Evolutionary conservation across 1,140 invertebrate genomes (phyloP), one percentile per base, ranked within the genome.

Genomic region (Eumaeus atala): DNA sequence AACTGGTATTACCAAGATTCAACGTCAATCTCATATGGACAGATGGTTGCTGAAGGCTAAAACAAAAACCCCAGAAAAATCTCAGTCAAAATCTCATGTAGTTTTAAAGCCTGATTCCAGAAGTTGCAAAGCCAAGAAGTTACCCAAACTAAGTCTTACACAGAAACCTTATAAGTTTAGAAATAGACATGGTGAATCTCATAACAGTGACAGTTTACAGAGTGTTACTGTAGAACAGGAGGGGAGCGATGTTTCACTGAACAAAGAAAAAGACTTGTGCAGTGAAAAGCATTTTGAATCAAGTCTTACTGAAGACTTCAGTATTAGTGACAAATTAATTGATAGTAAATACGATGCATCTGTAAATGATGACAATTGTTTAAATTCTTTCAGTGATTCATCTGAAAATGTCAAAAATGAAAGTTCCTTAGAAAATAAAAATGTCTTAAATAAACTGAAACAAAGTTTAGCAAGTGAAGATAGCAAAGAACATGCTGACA

Each of bases 21-120:
- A 87, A 70, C 82, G 64, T 58, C 87, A 88, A 61, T 86, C 87
- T 4, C 84, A 88, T 47, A 88, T 88, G 86, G 86, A 88, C 54
- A 77, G 77, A 40, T 88, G 87, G 86, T 62, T 88, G 11, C 77
- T 83, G 48, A 88, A 88, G 66, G 84, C 86, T 1, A 88, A 88
- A 54, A 84, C 81, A 0, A 84, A 84, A 62, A 84, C 84, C 1
- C 84, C 84, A 60, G 84, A 87, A 57, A 84, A 87, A 72, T 64
- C 67, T 51, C 65, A 70, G 52, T 42, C 58, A 0, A 79, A 74
- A 67, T 51, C 69, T 54, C 65, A 67, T 58, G 61, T 21, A 59
- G 60, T 56, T 57, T 52, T 36, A 65, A 66, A 68, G 51, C 54
- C 48, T 52, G 53, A 17, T 44, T 9, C 1, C 6, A 66, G 58